Conservation (phyloP, 2,888 invertebrate genomes). For the Drosophila infuscata region DNA sequence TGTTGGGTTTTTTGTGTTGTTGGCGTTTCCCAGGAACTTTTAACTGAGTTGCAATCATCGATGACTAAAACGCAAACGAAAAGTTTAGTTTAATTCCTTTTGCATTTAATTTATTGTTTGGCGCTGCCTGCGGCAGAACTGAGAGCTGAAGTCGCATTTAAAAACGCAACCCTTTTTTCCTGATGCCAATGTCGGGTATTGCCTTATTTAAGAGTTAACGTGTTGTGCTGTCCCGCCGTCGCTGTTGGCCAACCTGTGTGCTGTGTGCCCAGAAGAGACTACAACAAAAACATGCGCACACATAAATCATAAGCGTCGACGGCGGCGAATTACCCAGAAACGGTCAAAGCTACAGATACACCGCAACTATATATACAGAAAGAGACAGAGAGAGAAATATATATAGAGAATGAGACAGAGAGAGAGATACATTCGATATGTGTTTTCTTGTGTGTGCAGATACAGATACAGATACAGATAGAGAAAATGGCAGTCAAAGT, state of each 20-base stretch:
- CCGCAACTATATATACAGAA: conserved; percentile 6
- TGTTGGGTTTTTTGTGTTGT: conserved; percentile 17
- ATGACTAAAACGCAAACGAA: conserved; percentile 69
- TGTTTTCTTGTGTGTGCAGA: conserved; percentile 1
- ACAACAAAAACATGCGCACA: conserved; percentile 65
- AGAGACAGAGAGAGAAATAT: conserved; percentile 7
- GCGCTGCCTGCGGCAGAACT: conserved; percentile 54
- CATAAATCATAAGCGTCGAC: conserved; percentile 76
- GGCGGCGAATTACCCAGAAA: conserved; percentile 70
- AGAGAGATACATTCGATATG: conserved; percentile 3
- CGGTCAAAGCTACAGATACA: conserved; percentile 64
- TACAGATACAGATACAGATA: conserved; percentile 37
- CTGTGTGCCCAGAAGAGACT: conserved; percentile 39
- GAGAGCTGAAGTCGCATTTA: conserved; percentile 19
- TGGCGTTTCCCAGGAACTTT: conserved; percentile 50
- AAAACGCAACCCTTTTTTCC: conserved; percentile 64
- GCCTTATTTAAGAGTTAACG: conserved; percentile 64
- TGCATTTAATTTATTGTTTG: conserved; percentile 75
- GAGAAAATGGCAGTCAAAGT: conserved; percentile 75
- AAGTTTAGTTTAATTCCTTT: conserved; percentile 78
- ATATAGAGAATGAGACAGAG: conserved; percentile 13
- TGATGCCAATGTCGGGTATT: conserved; percentile 45
- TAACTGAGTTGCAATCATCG: conserved; percentile 65
- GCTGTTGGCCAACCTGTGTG: conserved; percentile 47
- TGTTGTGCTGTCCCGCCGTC: conserved; percentile 11